A percentile compares a stretch with the other conserved stretches of the same genome.
phyloP scores from a whole-genome alignment of 92 coral and sea anemone species.

The Epizoanthus illoricatus region DNA sequence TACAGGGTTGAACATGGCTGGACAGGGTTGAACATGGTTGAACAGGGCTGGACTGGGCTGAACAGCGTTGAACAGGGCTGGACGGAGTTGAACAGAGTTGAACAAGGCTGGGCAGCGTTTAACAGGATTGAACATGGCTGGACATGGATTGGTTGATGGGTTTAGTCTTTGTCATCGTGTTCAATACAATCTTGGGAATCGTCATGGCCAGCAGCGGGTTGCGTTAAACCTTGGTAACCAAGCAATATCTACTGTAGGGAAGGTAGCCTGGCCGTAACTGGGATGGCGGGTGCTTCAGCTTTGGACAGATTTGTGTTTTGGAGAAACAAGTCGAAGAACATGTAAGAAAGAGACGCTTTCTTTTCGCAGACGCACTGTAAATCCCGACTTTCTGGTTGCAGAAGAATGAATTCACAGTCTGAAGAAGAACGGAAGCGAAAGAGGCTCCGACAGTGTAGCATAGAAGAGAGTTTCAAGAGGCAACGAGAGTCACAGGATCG shows the following conservation, averaged over 20 bases:
- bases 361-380: slow-evolving; percentile 1
- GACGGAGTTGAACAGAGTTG: no score
- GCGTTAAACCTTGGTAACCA: slow-evolving; percentile 18
- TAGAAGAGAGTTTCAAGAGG: slow-evolving; percentile 89
- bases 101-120: no score
- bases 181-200: no score
- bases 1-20: no score
- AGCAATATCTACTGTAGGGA: neutral
- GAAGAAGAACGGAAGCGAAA: slow-evolving; percentile 78
- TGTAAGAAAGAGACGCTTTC: slow-evolving; percentile 14
- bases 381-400: neutral
- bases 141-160: no score
- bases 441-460: slow-evolving; percentile 80
- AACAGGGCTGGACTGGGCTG: no score
- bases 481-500: slow-evolving; percentile 45
- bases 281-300: slow-evolving; percentile 51
- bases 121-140: no score
- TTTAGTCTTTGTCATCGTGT: no score
- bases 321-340: neutral
- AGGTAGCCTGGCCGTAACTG: slow-evolving; percentile 48
- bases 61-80: no score
- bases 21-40: no score
- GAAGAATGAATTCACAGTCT: slow-evolving; percentile 68
- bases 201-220: no score
- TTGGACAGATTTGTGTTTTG: neutral